These are phyloP conservation scores for Chelmon rostratus DNA, from an alignment of 2,797 vertebrate species.

Conservation along the genomic window DNA sequence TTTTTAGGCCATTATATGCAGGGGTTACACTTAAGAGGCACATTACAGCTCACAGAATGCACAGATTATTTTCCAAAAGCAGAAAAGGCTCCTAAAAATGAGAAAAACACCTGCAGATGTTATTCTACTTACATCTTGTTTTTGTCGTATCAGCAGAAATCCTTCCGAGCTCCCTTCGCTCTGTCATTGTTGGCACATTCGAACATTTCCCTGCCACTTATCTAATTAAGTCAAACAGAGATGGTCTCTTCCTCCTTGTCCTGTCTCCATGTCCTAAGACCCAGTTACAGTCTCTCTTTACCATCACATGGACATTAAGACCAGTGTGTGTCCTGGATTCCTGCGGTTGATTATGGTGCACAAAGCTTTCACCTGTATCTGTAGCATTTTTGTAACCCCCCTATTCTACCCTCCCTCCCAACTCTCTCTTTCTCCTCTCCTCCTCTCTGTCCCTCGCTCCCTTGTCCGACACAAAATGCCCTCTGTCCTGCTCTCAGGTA, in stretches of 20 bases:
- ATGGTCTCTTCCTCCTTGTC: not conserved
- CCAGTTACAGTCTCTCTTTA: slow-evolving; percentile 10
- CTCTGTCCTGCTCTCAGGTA: slow-evolving; percentile 74
- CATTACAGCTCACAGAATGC: slow-evolving; percentile 3
- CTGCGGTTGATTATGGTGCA: slow-evolving; percentile 42
- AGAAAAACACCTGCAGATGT: slow-evolving; percentile 1
- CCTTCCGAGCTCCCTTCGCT: not conserved
- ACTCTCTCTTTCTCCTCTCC: slow-evolving; percentile 24
- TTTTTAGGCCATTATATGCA: slow-evolving; percentile 29
- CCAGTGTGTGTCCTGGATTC: slow-evolving; percentile 23
- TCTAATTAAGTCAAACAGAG: not conserved
- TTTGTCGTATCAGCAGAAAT: slow-evolving; percentile 12
- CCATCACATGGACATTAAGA: slow-evolving; percentile 24
- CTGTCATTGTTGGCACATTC: not conserved
- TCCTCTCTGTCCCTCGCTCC: slow-evolving; percentile 40
- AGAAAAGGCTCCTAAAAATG: not conserved
- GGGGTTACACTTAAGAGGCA: not conserved
- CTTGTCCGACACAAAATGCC: slow-evolving; percentile 70
- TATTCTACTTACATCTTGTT: slow-evolving; percentile 46
- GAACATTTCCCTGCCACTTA: not conserved
- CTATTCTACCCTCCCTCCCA: slow-evolving; percentile 3
- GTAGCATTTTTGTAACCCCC: slow-evolving; percentile 46
- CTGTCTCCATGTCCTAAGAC: not conserved
- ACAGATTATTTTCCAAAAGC: slow-evolving; percentile 10
- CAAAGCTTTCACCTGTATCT: slow-evolving; percentile 69